phyloP scores from a whole-genome alignment of 2,888 invertebrate species.

The Lepetodrilus schrolli region DNA sequence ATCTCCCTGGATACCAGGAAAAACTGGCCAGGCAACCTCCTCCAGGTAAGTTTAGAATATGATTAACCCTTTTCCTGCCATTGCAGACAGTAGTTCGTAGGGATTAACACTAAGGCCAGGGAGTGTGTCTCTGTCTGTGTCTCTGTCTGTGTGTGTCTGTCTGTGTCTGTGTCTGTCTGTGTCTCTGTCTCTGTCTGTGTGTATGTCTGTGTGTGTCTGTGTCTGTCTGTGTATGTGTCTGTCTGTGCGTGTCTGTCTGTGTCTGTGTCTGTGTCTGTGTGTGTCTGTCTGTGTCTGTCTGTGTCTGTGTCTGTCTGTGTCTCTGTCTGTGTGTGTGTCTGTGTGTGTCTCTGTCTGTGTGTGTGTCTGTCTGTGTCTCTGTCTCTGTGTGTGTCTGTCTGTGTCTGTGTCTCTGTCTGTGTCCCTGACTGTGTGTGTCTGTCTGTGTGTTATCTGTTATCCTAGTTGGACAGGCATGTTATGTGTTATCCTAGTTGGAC shows the following conservation, averaged over 20 bases:
- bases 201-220: constrained; percentile 27
- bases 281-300: constrained; percentile 9
- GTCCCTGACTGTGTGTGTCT: constrained; percentile 14
- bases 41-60: background rate
- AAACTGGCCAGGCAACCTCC: background rate
- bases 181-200: background rate
- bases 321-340: constrained; percentile 8
- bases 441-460: background rate
- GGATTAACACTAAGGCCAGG: no score
- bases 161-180: background rate
- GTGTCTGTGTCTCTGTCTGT: background rate
- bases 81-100: no score
- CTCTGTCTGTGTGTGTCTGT: background rate
- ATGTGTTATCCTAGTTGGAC: no score
- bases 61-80: no score
- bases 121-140: no score
- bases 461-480: background rate
- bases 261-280: constrained; percentile 9
- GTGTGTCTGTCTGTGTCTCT: background rate
- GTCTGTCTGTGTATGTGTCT: constrained; percentile 23
- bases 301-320: constrained; percentile 24
- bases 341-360: constrained; percentile 6
- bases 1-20: constrained; percentile 12
- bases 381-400: background rate
- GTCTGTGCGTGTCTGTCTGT: background rate